Evolutionary conservation across 2,113 vertebrate species (phyloP).

Genomic region (Aphelocoma coerulescens): DNA sequence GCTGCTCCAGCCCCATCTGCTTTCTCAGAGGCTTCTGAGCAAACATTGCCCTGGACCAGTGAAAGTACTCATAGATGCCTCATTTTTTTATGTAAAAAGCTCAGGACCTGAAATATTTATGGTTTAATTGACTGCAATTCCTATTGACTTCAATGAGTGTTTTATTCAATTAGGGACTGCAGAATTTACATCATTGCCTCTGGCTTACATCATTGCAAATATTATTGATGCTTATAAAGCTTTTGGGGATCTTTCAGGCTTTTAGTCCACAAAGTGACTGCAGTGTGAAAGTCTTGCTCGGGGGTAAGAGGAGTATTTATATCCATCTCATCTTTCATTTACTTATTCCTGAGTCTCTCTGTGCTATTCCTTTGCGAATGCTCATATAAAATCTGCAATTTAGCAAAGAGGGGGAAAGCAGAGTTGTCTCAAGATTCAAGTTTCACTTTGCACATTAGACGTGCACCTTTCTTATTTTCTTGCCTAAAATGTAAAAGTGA

Average conservation of each 20-base stretch:
- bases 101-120: background rate
- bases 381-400: constrained; percentile 2
- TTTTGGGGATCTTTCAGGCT: constrained; percentile 44
- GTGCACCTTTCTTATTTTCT: background rate
- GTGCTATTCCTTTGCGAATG: constrained; percentile 28
- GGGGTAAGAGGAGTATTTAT: constrained; percentile 1
- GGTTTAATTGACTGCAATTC: constrained; percentile 2
- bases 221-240: constrained; percentile 46
- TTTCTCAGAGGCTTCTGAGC: background rate
- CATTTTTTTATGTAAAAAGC: background rate
- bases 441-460: background rate
- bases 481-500: background rate
- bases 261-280: constrained; percentile 52
- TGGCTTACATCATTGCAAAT: constrained; percentile 41
- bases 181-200: constrained; percentile 34
- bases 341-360: constrained; percentile 27
- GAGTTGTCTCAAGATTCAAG: background rate
- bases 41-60: background rate
- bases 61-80: background rate
- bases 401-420: background rate
- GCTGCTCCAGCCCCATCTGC: background rate
- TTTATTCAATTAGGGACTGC: constrained; percentile 29
- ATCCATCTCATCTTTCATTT: constrained; percentile 45
- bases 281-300: background rate
- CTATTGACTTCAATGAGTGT: background rate